Evolutionary conservation across 2,797 vertebrate species (phyloP).

Genomic region (Cuculus canorus): DNA sequence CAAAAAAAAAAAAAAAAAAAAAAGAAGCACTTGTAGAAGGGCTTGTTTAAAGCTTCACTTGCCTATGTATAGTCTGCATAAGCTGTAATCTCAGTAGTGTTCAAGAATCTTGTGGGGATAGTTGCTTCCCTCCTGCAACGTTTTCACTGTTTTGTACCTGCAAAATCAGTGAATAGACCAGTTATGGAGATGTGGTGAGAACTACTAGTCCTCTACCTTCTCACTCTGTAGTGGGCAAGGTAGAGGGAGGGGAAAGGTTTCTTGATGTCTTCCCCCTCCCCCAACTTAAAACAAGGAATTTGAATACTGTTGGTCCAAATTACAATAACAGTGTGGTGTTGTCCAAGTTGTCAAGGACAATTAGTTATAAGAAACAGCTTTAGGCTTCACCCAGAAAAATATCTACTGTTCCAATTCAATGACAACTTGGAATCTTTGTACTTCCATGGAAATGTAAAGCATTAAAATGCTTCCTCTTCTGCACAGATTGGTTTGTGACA

Average conservation of each 20-base stretch:
- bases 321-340: accelerated
- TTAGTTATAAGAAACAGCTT: not conserved
- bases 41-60: not conserved
- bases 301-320: not conserved
- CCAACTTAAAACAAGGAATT: not conserved
- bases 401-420: not conserved
- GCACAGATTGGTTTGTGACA: not conserved
- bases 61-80: not conserved
- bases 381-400: not conserved
- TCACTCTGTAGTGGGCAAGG: not conserved
- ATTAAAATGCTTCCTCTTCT: not conserved
- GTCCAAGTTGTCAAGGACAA: not conserved
- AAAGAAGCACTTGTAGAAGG: not conserved
- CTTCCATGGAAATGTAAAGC: not conserved
- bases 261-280: not conserved
- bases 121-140: not conserved
- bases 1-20: too few relatives aligned
- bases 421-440: not conserved
- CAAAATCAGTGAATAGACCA: not conserved
- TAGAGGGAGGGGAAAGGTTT: not conserved
- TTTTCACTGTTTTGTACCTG: not conserved
- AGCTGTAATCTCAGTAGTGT: not conserved
- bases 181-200: not conserved
- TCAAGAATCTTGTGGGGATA: not conserved
- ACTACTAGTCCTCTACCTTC: not conserved